Evolutionary conservation across 2,797 vertebrate species (phyloP).

Genomic region (Poeciliopsis gracilis): DNA sequence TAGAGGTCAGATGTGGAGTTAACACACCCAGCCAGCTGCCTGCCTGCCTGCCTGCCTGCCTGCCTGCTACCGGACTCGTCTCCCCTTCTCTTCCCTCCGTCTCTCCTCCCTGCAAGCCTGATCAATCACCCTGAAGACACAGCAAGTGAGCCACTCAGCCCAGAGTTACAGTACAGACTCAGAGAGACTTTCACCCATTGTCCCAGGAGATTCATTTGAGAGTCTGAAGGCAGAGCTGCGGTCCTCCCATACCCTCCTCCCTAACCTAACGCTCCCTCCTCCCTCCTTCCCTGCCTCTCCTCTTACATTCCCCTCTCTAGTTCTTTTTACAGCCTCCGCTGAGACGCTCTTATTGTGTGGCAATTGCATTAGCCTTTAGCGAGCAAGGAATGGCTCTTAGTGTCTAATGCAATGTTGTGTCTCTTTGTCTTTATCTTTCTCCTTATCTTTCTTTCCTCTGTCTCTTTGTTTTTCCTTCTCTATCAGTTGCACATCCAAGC

Average conservation of each 20-base stretch:
- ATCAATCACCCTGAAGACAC: slow-evolving; percentile 73
- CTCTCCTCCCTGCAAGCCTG: slow-evolving; percentile 69
- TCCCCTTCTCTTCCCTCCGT: slow-evolving; percentile 43
- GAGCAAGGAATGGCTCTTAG: slow-evolving; percentile 76
- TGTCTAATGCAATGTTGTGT: slow-evolving; percentile 78
- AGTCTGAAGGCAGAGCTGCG: slow-evolving; percentile 76
- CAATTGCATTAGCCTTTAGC: slow-evolving; percentile 84
- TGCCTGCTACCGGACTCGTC: slow-evolving; percentile 60
- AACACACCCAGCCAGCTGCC: slow-evolving; percentile 68
- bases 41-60: slow-evolving; percentile 50
- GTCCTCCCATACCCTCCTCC: slow-evolving; percentile 56
- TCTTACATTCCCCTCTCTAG: slow-evolving; percentile 73
- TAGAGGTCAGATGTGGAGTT: slow-evolving; percentile 77
- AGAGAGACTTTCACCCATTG: slow-evolving; percentile 73
- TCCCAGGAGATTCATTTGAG: slow-evolving; percentile 81
- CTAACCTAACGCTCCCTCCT: slow-evolving; percentile 40
- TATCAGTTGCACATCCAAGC: slow-evolving; percentile 70
- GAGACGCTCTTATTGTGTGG: slow-evolving; percentile 82
- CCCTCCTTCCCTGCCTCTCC: slow-evolving; percentile 63
- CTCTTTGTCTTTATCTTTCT: slow-evolving; percentile 62
- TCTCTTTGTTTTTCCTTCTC: slow-evolving; percentile 50
- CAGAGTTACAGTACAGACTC: slow-evolving; percentile 66
- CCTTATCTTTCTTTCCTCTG: slow-evolving; percentile 58
- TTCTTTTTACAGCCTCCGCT: slow-evolving; percentile 75
- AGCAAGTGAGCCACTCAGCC: slow-evolving; percentile 61